Conservation (phyloP, 2,797 vertebrate species). For the Todus mexicanus region DNA sequence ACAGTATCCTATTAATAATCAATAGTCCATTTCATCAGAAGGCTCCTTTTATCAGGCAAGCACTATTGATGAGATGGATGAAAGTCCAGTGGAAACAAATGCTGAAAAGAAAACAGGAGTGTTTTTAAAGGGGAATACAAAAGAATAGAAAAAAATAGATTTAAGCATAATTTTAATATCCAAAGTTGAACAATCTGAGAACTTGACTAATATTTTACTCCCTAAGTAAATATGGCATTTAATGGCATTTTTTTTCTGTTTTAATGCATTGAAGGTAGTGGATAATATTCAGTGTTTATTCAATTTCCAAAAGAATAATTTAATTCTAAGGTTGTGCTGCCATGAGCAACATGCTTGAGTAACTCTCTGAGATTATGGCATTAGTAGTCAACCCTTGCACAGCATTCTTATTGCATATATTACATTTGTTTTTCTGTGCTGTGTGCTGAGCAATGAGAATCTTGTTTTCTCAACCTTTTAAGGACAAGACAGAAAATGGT, state of each 20-base stretch:
- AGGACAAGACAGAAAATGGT: not conserved
- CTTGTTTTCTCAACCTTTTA: not conserved
- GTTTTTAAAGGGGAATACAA: not conserved
- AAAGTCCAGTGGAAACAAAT: not conserved
- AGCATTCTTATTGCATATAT: not conserved
- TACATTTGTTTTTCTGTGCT: not conserved
- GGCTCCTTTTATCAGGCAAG: not conserved
- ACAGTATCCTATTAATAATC: not conserved
- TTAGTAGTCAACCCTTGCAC: not conserved
- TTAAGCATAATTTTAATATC: not conserved
- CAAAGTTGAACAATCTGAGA: not conserved
- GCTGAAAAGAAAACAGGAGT: not conserved
- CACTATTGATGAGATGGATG: not conserved
- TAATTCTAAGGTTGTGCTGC: not conserved
- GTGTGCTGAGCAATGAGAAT: not conserved
- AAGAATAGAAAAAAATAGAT: not conserved
- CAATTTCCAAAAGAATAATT: conserved; percentile 8
- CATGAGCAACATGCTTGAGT: not conserved
- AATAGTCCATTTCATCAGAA: not conserved
- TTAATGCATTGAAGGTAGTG: not conserved
- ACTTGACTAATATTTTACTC: not conserved
- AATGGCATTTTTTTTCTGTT: not conserved
- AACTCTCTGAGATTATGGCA: not conserved
- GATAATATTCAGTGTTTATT: not conserved
- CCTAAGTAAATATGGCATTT: not conserved